Evolutionary conservation across 2,888 invertebrate species (phyloP), one percentile per base, ranked within the genome.

Genomic region (Eristalis pertinax): DNA sequence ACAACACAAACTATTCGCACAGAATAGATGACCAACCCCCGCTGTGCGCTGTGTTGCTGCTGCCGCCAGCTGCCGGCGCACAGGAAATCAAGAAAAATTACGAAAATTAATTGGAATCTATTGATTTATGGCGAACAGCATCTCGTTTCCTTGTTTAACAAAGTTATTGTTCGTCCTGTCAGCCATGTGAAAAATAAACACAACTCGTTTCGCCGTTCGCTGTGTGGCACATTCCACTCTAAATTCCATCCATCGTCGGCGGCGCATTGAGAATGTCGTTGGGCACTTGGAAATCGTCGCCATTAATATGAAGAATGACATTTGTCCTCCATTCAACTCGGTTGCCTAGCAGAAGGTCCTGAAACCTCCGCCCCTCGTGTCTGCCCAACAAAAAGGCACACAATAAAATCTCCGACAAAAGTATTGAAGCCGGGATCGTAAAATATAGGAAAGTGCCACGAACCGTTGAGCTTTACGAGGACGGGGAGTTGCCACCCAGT

Each of bases 101-200:
- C 87, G 83, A 83, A 87, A 87, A 87, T 87, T 87, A 87, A 87
- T 87, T 87, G 87, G 83, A 87, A 83, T 87, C 78, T 83, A 87
- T 87, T 87, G 87, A 87, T 87, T 87, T 87, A 87, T 87, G 87
- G 70, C 83, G 50, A 83, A 70, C 63, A 72, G 72, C 78, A 83
- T 79, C 87, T 68, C 76, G 75, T 75, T 75, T 83, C 75, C 72
- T 83, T 83, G 77, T 83, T 83, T 76, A 72, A 80, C 76, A 80
- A 70, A 85, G 72, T 79, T 87, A 87, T 83, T 87, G 87, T 87
- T 76, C 79, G 75, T 87, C 83, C 87, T 83, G 83, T 87, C 87
- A 87, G 78, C 83, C 75, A 83, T 87, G 83, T 83, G 83, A 80
- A 87, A 79, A 83, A 87, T 79, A 87, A 87, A 87, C 75, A 87